Conservation (phyloP, 2,888 invertebrate genomes). For the Steromphala cineraria region DNA sequence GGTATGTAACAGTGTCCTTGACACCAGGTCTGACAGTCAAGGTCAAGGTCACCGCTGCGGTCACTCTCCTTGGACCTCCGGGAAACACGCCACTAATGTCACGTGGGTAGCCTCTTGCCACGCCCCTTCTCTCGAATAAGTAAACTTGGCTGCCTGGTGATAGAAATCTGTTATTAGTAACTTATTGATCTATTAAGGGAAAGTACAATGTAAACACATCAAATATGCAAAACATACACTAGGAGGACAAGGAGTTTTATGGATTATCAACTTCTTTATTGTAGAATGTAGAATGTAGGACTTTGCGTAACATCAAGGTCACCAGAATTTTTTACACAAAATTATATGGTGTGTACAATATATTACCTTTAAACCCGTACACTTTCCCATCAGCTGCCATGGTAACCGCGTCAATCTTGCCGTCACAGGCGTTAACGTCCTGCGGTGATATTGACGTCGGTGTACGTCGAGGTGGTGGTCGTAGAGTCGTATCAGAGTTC, state of each 20-base stretch:
- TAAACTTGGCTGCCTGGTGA: not conserved
- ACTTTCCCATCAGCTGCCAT: conserved; percentile 12
- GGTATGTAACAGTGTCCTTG: not conserved
- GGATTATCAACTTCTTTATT: too few species aligned
- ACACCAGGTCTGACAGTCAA: not conserved
- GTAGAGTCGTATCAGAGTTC: not conserved
- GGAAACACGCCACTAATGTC: not conserved
- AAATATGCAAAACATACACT: too few species aligned
- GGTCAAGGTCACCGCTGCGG: not conserved
- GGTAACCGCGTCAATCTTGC: not conserved
- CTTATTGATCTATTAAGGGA: too few species aligned
- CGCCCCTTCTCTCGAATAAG: not conserved
- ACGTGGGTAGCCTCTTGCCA: not conserved
- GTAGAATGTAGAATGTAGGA: too few species aligned
- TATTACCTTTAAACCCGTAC: conserved; percentile 23
- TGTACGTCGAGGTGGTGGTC: not conserved
- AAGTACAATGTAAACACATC: too few species aligned
- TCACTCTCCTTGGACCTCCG: not conserved
- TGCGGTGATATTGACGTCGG: not conserved
- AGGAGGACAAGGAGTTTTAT: too few species aligned
- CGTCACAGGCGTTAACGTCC: not conserved
- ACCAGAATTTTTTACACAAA: too few species aligned
- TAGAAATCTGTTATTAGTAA: not conserved
- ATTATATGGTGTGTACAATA: too few species aligned
- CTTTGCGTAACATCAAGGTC: too few species aligned